Evolutionary conservation across 2,113 vertebrate genomes (phyloP).

Genomic region (Dicaeum eximium): DNA sequence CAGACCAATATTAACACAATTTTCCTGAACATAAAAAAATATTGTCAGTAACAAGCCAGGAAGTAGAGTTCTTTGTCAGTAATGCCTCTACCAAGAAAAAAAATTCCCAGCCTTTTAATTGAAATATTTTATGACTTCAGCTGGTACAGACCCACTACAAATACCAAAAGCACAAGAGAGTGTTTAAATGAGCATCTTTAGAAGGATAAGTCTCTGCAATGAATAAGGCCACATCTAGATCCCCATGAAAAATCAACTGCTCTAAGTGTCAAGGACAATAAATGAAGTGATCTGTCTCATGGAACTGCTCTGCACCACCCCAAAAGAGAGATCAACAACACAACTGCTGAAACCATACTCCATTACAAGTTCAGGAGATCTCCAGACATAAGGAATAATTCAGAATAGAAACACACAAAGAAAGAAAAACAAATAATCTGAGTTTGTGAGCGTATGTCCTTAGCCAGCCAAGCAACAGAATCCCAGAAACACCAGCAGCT

Average conservation of each 20-base stretch:
- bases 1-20: not conserved
- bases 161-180: not conserved
- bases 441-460: not conserved
- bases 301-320: not conserved
- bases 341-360: not conserved
- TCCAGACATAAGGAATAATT: not conserved
- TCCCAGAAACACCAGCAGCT: not conserved
- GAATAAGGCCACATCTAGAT: not conserved
- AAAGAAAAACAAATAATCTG: not conserved
- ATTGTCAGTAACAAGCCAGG: not conserved
- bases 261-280: not conserved
- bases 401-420: not conserved
- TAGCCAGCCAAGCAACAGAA: not conserved
- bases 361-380: not conserved
- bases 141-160: not conserved
- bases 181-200: not conserved
- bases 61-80: not conserved
- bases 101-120: not conserved
- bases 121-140: not conserved
- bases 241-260: not conserved
- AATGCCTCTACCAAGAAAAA: not conserved
- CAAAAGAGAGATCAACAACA: not conserved
- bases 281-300: not conserved
- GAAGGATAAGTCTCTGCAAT: not conserved
- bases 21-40: not conserved